Evolutionary conservation across 2,797 vertebrate genomes (phyloP), one percentile per base, ranked within the genome.

Genomic region (Parauchenoglanis ngamensis): DNA sequence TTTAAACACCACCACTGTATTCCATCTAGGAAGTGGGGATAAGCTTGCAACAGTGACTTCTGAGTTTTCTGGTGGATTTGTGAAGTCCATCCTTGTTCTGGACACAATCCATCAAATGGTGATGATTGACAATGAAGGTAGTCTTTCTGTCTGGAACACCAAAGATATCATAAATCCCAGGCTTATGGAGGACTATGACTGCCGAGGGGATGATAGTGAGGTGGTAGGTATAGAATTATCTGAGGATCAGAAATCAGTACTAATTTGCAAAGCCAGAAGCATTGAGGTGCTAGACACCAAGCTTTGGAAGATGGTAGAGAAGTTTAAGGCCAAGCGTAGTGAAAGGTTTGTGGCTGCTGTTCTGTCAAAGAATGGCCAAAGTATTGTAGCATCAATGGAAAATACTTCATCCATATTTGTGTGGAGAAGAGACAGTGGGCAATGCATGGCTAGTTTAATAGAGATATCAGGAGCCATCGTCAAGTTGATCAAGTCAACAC

Each of bases 381-480:
- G 97, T 85, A 99, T 99, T 84, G 97, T 99, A 75, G 98, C 98
- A 44, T 99, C 98, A 91, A 99, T 99, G 97, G 98, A 99, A 93
- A 98, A 99, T 93, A 99, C 98, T 90, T 97, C 98, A 82, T 99
- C 98, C 49, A 98, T 99, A 93, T 99, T 99, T 95, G 97, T 99
- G 86, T 99, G 98, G 98, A 96, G 98, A 89, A 96, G 98, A 90
- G 98, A 99, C 93, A 99, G 98, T 0, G 98, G 98, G 21, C 98
- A 99, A 75, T 99, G 98, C 86, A 99, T 99, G 98, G 98, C 98
- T 63, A 99, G 97, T 94, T 95, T 99, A 93, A 98, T 97, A 89
- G 98, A 99, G 95, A 96, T 98, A 95, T 99, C 98, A 93, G 98
- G 98, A 91, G 97, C 97, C 93, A 99, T 99, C 17, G 97, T 99